Evolutionary conservation across 2,888 invertebrate species (phyloP), one percentile per base, ranked within the genome.

Genomic region (Melieria crassipennis): DNA sequence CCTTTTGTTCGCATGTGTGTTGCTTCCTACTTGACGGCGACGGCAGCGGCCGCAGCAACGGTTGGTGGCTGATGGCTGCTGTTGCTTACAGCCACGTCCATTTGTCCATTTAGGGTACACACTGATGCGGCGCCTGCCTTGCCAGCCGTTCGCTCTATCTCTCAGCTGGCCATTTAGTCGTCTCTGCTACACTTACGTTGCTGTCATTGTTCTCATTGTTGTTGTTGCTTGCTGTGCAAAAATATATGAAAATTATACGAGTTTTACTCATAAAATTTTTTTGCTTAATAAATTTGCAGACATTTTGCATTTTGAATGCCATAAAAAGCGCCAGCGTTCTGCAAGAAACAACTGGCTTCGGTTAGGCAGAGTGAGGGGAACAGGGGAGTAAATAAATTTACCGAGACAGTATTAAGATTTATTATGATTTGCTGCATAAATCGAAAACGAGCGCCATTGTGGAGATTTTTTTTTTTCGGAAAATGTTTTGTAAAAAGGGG

Each of bases 231-330:
- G 46, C 60, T 75, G 79, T 76, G 75, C 72, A 79, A 81, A 82
- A 81, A 80, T 83, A 82, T 82, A 81, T 83, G 82, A 83, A 83
- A 83, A 83, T 83, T 83, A 83, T 83, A 80, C 83, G 80, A 80
- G 83, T 81, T 82, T 80, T 78, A 82, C 80, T 83, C 83, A 83
- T 84, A 83, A 83, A 83, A 79, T 79, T 81, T 83, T 76, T 83
- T 71, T 73, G 74, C 67, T 65, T 65, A 63, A 70, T 70, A 70
- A 70, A 70, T 70, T 58, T 13, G 58, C 64, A 57, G 70, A 58
- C 70, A 70, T 70, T 70, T 70, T 65, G 70, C 16, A 48, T 30
- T 30, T 30, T 30, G 30, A 30, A 30, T 30, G 30, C 30, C 30
- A 30, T 30, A 30, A 30, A 30, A 30, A 30, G 30, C 30, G 30